Evolutionary conservation across 2,888 invertebrate species (phyloP), one percentile per base, ranked within the genome.

Genomic region (Schizotus pectinicornis): DNA sequence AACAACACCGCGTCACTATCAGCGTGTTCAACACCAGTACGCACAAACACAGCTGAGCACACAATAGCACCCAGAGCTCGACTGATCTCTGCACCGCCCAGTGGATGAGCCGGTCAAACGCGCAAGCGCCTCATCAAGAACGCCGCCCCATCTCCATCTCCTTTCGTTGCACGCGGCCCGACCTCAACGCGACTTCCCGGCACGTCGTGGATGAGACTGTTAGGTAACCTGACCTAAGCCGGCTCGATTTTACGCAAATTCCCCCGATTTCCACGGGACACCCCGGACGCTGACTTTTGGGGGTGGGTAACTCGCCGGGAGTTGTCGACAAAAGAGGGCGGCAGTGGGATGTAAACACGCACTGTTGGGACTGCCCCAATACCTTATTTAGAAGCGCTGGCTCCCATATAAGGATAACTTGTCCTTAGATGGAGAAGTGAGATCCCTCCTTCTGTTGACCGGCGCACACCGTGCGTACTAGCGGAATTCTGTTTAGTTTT

Each of bases 371-470:
- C 86, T 84, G 88, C 86, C 87, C 56, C 86, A 85, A 84, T 84
- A 85, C 90, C 90, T 87, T 90, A 89, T 90, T 90, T 89, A 89
- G 90, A 87, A 86, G 83, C 85, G 84, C 83, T 83, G 86, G 86
- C 83, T 88, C 83, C 90, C 90, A 86, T 90, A 89, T 89, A 89
- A 86, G 90, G 90, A 83, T 85, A 85, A 86, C 85, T 85, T 86
- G 85, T 84, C 87, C 89, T 86, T 88, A 88, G 87, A 89, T 86
- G 89, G 89, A 83, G 85, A 87, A 85, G 86, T 84, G 85, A 86
- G 86, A 88, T 88, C 88, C 88, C 88, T 88, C 89, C 87, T 86
- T 77, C 77, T 59, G 56, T 49, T 48, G 59, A 62, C 58, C 64
- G 67, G 66, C 68, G 64, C 66, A 63, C 64, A 64, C 58, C 69